Percentiles rank a stretch among this genome's conserved stretches.
phyloP scores from a whole-genome alignment of 2,113 vertebrate genomes.

The Phyllostomus discolor region DNA sequence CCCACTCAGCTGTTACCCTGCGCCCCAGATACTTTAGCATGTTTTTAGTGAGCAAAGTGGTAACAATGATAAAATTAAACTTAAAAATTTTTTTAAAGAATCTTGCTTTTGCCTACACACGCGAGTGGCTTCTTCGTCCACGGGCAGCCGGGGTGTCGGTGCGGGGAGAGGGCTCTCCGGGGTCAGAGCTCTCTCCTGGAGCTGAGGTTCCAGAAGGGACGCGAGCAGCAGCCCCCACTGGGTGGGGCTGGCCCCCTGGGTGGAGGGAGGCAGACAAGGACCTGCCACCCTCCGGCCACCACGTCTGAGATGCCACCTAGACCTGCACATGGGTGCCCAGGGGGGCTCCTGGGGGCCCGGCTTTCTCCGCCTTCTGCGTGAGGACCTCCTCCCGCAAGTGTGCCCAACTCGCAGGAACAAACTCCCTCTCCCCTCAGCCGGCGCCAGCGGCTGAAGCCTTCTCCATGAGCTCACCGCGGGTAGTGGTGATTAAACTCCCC shows the following conservation, averaged over 20 bases:
- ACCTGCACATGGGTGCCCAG: background rate
- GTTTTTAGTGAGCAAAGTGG: background rate
- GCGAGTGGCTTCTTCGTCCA: background rate
- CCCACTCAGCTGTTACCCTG: background rate
- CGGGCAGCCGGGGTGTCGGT: fast-evolving
- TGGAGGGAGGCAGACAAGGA: background rate
- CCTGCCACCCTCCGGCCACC: too few species aligned
- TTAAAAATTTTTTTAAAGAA: background rate
- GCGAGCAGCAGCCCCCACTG: fast-evolving
- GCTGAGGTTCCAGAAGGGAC: background rate
- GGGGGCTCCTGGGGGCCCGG: background rate
- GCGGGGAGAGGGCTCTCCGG: background rate
- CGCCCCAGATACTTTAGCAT: background rate
- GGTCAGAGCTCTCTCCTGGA: background rate
- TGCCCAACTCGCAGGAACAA: background rate
- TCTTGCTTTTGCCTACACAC: background rate
- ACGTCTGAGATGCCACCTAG: too few species aligned
- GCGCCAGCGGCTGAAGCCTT: background rate
- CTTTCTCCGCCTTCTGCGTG: background rate
- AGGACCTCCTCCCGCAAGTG: background rate
- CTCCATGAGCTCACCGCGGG: background rate
- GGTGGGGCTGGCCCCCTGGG: fast-evolving
- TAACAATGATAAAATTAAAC: background rate
- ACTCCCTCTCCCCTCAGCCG: background rate
- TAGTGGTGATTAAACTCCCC: background rate